Conservation (phyloP, 2,888 invertebrate genomes). For the Thymelicus lineola region DNA sequence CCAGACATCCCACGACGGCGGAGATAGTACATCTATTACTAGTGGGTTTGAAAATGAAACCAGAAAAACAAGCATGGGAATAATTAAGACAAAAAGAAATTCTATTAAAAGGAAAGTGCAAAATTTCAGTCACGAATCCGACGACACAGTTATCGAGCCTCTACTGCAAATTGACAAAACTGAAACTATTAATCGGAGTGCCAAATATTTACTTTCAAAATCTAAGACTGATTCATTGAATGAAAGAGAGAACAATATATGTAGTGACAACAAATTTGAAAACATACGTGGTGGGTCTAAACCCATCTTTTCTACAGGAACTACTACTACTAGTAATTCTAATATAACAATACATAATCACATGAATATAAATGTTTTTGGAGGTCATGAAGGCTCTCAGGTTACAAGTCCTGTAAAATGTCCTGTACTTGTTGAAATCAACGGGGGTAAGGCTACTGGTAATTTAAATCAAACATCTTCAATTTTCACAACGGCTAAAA, state of each 20-base stretch:
- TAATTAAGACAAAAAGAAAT: conserved; percentile 76
- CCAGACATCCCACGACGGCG: conserved; percentile 77
- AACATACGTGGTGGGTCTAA: background rate
- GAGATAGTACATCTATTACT: conserved; percentile 69
- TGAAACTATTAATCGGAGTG: conserved; percentile 64
- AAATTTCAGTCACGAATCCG: conserved; percentile 68
- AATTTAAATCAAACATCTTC: conserved; percentile 63
- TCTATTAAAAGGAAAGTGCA: conserved; percentile 73
- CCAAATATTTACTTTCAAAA: conserved; percentile 71
- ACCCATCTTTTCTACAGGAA: conserved; percentile 10
- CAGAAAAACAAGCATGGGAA: conserved; percentile 71
- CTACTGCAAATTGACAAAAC: conserved; percentile 70
- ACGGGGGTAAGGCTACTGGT: conserved; percentile 56
- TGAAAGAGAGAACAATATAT: conserved; percentile 55
- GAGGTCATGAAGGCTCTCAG: conserved; percentile 52
- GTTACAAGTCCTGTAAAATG: conserved; percentile 54
- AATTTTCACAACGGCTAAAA: conserved; percentile 81
- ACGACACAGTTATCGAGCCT: conserved; percentile 76
- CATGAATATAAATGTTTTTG: conserved; percentile 70
- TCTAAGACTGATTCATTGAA: conserved; percentile 68
- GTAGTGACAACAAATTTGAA: conserved; percentile 48
- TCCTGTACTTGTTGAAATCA: conserved; percentile 70
- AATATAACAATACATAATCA: conserved; percentile 55
- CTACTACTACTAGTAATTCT: conserved; percentile 6
- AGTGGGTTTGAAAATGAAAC: conserved; percentile 75